Evolutionary conservation across 2,888 invertebrate genomes (phyloP).

Genomic region (Zaprionus obscuricornis): DNA sequence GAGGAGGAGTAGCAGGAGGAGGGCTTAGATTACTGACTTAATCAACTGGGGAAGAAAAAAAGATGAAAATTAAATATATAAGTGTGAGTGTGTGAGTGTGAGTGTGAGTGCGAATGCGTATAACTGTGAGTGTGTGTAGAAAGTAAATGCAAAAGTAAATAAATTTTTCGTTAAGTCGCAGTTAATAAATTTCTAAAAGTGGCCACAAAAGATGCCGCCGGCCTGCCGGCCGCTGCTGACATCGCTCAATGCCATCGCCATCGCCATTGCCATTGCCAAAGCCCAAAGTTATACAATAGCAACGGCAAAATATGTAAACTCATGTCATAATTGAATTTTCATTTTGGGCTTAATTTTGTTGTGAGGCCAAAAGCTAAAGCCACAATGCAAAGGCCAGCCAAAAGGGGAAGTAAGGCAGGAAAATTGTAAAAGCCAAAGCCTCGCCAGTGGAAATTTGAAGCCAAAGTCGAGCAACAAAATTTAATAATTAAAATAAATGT

Average conservation of each 20-base stretch:
- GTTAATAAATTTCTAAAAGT: conserved; percentile 59
- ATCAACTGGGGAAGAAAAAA: conserved; percentile 35
- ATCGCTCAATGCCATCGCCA: neutral
- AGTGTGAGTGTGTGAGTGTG: no score
- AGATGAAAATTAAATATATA: no score
- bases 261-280: no score
- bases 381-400: no score
- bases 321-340: conserved; percentile 73
- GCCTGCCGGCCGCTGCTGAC: neutral
- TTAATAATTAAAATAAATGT: conserved; percentile 60
- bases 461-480: conserved; percentile 13
- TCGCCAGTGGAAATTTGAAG: neutral
- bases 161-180: conserved; percentile 53
- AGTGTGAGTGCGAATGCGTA: no score
- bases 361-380: conserved; percentile 17
- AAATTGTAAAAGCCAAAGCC: neutral
- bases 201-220: conserved; percentile 47
- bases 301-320: conserved; percentile 54
- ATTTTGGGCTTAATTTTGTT: conserved; percentile 53
- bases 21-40: conserved; percentile 17
- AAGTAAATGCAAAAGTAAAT: conserved; percentile 28
- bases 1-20: neutral
- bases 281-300: conserved; percentile 21
- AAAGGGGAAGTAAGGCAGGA: no score
- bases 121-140: no score